Conservation (phyloP, 1,140 invertebrate genomes). For the Amphibalanus amphitrite region DNA sequence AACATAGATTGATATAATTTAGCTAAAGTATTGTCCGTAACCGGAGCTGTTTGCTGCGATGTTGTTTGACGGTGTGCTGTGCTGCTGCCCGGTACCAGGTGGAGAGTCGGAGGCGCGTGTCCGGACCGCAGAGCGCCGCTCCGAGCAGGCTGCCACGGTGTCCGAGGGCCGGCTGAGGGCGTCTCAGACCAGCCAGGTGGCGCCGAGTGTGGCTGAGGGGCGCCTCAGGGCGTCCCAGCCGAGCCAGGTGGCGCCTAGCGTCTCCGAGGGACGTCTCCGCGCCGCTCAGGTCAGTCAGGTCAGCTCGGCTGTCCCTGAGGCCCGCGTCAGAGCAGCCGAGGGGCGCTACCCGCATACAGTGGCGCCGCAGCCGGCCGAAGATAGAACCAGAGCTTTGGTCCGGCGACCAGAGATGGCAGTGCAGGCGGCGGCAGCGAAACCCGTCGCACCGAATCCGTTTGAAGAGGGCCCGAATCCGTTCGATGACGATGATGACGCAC, state of each 20-base stretch:
- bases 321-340: background rate
- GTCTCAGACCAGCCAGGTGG: background rate
- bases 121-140: background rate
- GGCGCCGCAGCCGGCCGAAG: background rate
- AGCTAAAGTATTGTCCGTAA: too few relatives aligned
- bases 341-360: too few relatives aligned
- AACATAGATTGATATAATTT: too few relatives aligned
- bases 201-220: background rate
- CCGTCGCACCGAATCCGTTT: background rate
- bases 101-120: background rate
- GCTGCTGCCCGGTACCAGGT: background rate
- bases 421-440: background rate
- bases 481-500: background rate
- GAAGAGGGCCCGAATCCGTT: background rate
- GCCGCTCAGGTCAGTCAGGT: background rate
- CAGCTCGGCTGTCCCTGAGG: background rate
- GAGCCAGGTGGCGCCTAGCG: background rate
- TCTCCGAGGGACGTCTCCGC: background rate
- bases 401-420: background rate
- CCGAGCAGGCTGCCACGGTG: background rate
- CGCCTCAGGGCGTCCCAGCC: background rate
- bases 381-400: background rate
- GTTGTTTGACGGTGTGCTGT: too few relatives aligned
- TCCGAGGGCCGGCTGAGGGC: background rate
- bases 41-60: too few relatives aligned